Percentiles rank a stretch among this genome's conserved stretches.
phyloP scores from a whole-genome alignment of 2,113 vertebrate genomes.

The Paramisgurnus dabryanus region DNA sequence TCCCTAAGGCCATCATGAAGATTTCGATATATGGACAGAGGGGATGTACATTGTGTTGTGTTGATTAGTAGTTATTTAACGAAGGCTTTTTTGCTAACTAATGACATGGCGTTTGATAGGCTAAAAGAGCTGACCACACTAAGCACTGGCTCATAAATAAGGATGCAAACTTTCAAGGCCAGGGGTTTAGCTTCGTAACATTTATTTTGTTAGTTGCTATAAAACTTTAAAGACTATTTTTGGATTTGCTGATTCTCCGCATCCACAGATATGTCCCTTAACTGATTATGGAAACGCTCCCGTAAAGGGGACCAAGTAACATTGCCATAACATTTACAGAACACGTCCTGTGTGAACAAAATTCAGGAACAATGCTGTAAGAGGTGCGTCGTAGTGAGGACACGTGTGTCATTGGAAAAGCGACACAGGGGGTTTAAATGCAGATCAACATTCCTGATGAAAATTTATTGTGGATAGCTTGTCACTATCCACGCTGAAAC shows the following conservation, averaged over 20 bases:
- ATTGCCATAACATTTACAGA: no score
- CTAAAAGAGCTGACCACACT: neutral
- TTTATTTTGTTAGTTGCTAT: constrained; percentile 36
- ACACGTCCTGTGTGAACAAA: no score
- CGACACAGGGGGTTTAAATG: no score
- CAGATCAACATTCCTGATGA: no score
- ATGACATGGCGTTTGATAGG: constrained; percentile 28
- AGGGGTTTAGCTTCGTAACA: constrained; percentile 13
- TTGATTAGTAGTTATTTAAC: constrained; percentile 47
- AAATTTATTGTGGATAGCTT: no score
- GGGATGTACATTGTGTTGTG: neutral
- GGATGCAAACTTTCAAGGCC: constrained; percentile 16
- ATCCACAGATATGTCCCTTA: no score
- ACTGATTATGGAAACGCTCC: no score
- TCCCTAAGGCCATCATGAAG: constrained; percentile 17
- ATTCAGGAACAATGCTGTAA: no score
- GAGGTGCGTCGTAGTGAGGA: no score
- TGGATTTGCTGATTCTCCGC: neutral
- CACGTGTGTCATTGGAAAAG: no score
- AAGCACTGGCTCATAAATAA: constrained; percentile 21
- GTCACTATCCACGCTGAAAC: no score
- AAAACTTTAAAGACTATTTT: constrained; percentile 30
- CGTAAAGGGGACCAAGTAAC: no score
- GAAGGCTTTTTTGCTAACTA: constrained; percentile 27
- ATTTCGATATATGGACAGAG: constrained; percentile 38